phyloP scores from a whole-genome alignment of 2,113 vertebrate species.

The Tetraodon nigroviridis region DNA sequence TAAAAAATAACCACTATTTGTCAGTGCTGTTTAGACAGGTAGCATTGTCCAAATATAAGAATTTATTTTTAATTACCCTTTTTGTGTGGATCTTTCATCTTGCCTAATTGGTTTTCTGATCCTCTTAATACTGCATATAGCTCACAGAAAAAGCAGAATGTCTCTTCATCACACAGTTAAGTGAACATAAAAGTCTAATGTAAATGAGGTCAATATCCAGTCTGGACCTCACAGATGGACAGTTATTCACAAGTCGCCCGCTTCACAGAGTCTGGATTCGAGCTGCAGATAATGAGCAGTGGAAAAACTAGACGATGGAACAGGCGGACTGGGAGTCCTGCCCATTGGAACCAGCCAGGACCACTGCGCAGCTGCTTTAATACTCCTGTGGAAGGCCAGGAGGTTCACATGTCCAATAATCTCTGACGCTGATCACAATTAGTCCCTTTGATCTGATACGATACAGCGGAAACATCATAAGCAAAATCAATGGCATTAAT shows the following conservation, averaged over 20 bases:
- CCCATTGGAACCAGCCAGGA: conserved; percentile 58
- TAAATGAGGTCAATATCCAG: conserved; percentile 41
- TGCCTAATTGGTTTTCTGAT: conserved; percentile 43
- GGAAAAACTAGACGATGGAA: conserved; percentile 18
- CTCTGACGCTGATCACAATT: conserved; percentile 74
- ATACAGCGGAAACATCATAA: conserved; percentile 55
- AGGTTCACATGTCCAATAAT: conserved; percentile 68
- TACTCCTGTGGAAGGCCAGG: conserved; percentile 45
- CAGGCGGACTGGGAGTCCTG: conserved; percentile 51
- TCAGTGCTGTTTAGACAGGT: background rate
- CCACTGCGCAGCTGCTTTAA: conserved; percentile 66
- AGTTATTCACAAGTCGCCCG: conserved; percentile 57
- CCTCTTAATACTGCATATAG: background rate
- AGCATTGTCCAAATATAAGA: conserved; percentile 35
- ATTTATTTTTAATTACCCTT: conserved; percentile 46
- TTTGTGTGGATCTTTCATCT: conserved; percentile 37
- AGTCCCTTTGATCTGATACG: conserved; percentile 63
- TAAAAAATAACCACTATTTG: too few relatives aligned
- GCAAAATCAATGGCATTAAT: conserved; percentile 69
- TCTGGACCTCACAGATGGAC: conserved; percentile 69
- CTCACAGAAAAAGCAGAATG: conserved; percentile 4
- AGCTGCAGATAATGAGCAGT: conserved; percentile 64
- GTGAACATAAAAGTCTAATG: conserved; percentile 55
- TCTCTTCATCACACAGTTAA: conserved; percentile 55
- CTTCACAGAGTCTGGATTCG: conserved; percentile 41